Base-by-base conservation (phyloP, 2,113 vertebrate species). In the Anguilla japonica region DNA sequence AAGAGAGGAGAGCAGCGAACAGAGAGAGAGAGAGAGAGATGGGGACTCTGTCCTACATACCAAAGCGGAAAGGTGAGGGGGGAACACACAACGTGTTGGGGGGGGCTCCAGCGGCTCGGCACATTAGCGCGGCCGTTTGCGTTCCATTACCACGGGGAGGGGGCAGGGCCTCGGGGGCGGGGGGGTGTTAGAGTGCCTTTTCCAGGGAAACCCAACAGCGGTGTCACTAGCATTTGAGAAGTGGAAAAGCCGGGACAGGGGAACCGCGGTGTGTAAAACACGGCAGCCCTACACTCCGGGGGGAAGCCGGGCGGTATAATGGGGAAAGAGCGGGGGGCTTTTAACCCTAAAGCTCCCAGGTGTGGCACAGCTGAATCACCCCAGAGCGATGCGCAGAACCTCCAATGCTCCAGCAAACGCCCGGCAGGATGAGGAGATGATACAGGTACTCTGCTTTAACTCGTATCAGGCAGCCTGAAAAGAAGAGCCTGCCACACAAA, bases 121-220 rank as follows among this genome's bases (percentile, higher is more conserved):
- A 75, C 41, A 86, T 86, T 86, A 82, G 79, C 53, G 2, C 41
- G 50, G 85, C 85, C 75, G 85, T 86, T 67, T 82, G 85, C 46
- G 40, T 71, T 90, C 88, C 90, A 92, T 89, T 89, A 91, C 71
- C 89, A 85, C 80, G 29, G 39, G 80, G 89, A 39, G 43, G 81
- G 75, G 90, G 86, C 87, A 46, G 63, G 88, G 84, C 85, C 88
- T 82, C 89, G 88, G n/a, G 67, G 53, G 85, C 22, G 34, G 7
- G 50, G 29, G n/a, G 67, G n/a, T 22, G 29, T 40, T 39, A 41
- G 75, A 39, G 53, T 18, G 5, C 16, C 78, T 50, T 80, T 80
- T 57, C 26, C 13, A 22, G 83, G 26, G 63, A 84, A 71, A 60
- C 34, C 26, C 41, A 34, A 67, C 63, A 71, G 57, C 3, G 60